phyloP scores from a whole-genome alignment of 2,888 invertebrate genomes.

The Toxonevra muliebris region DNA sequence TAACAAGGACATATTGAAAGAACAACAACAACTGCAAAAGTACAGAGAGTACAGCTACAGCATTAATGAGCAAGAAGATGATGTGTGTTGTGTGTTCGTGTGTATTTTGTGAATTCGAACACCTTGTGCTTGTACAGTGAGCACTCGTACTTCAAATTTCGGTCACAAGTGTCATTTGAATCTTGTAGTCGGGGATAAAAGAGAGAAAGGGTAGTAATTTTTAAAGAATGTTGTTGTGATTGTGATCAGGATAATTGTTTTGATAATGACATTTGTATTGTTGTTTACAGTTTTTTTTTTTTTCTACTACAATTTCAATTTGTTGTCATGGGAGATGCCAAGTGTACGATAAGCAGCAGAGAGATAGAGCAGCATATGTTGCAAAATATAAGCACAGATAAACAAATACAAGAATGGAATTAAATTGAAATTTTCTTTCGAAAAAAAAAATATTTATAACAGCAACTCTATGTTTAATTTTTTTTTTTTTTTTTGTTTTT shows the following conservation, averaged over 20 bases:
- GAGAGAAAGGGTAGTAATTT: no score
- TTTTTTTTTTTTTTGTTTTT: no score
- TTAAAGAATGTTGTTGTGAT: background rate
- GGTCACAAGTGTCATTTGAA: no score
- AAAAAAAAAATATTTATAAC: no score
- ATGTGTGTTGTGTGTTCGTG: background rate
- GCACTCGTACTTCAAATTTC: constrained; percentile 4
- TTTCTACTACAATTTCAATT: background rate
- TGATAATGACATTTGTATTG: constrained; percentile 26
- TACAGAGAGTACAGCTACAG: no score
- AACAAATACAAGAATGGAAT: background rate
- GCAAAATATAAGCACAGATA: background rate
- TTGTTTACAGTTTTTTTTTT: constrained; percentile 1
- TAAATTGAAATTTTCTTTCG: no score
- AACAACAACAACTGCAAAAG: no score
- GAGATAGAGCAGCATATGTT: background rate
- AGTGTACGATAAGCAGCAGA: background rate
- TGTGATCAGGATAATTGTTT: constrained; percentile 34
- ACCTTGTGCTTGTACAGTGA: constrained; percentile 20
- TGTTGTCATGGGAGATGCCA: constrained; percentile 14
- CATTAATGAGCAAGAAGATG: no score
- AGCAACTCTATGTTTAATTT: no score
- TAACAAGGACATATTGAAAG: constrained; percentile 5
- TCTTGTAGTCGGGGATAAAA: no score
- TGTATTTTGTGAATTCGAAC: constrained; percentile 23